Base-by-base conservation (phyloP, 2,888 invertebrate species). In the Epirrita christyi region DNA sequence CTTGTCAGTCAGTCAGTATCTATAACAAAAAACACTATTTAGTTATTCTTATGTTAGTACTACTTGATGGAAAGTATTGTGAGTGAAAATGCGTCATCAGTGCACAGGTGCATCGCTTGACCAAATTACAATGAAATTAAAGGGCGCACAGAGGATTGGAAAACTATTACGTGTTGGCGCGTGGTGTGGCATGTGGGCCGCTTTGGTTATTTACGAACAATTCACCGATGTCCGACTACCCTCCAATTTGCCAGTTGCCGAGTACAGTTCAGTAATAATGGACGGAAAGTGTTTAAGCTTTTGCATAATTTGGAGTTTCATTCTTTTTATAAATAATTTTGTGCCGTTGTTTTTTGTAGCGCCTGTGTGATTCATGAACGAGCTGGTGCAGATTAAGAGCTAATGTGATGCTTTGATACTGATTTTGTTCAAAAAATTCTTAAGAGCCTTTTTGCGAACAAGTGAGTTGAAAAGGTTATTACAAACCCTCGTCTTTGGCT, bases 131-230 rank as follows among this genome's bases (percentile, higher is more conserved):
- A 73, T 75, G 64, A 67, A 70, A 75, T 72, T 68, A 69, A 67
- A 70, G 64, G 63, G 66, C 62, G 58, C 55, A 48, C 60, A 63
- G 57, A 66, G 64, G 66, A 73, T 73, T 63, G 74, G 67, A 70
- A 72, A 73, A 75, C 73, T 71, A 72, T 71, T 67, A 65, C 58
- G 64, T 68, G 66, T 52, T 13, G 46, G 32, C 40, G 42, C 41
- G 27, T 28, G 37, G 3, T 0, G 27, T 8, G 27, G 21, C 36
- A n/a, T 15, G 27, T 6, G 28, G 28, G 7, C n/a, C 8, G 55
- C 60, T 41, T 27, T 32, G 45, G 43, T 44, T 58, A 48, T 56
- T 59, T 45, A 54, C 54, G 46, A 57, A 34, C 50, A 51, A 49
- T 61, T 55, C 52, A 59, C 59, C 48, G 60, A 63, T 43, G 48